Base-by-base conservation (phyloP, 1,140 invertebrate species). In the Drosophila lacteicornis region DNA sequence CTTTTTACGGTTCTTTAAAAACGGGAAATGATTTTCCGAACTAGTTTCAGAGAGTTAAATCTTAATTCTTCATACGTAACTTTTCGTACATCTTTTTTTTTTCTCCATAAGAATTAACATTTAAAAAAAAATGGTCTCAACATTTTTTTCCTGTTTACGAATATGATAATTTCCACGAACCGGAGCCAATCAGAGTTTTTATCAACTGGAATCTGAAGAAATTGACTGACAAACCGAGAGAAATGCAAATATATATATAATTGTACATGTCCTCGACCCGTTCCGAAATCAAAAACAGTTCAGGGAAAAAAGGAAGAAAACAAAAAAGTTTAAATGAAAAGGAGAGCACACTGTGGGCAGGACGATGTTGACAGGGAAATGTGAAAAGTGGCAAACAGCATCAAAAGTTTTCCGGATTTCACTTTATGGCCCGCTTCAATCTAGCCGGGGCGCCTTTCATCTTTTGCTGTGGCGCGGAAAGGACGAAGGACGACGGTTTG, bases 101-200 rank as follows among this genome's bases (percentile, higher is more conserved):
- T 46, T 46, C 19, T 27, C 25, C 12, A 4, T 25, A 49, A 13
- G 47, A 6, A 4, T 49, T 5, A 7, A 27, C 3, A 38, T 11
- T 3, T 4, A 1, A 0, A 0, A 30, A 15, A 17, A 17, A 17
- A 12, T 6, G 12, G 42, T 2, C 0, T 5, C 13, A 25, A 25
- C 4, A 13, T 8, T 69, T 69, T 17, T 45, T 4, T 8, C 2
- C 6, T 36, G 22, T 38, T 40, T 45, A 9, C 7, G 13, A 53
- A 22, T 88, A 92, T 92, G 80, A 83, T 80, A 87, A 91, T 92
- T 74, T 80, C 40, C 45, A 75, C 51, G 47, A 43, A 45, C 56
- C 47, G 55, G 69, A 86, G 74, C 91, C 91, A 92, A 92, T 92
- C 91, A 86, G 71, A 92, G 71, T 92, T 92, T 79, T 88, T 91